Base-by-base conservation (phyloP, 2,888 invertebrate genomes). In the Eupithecia tripunctaria region DNA sequence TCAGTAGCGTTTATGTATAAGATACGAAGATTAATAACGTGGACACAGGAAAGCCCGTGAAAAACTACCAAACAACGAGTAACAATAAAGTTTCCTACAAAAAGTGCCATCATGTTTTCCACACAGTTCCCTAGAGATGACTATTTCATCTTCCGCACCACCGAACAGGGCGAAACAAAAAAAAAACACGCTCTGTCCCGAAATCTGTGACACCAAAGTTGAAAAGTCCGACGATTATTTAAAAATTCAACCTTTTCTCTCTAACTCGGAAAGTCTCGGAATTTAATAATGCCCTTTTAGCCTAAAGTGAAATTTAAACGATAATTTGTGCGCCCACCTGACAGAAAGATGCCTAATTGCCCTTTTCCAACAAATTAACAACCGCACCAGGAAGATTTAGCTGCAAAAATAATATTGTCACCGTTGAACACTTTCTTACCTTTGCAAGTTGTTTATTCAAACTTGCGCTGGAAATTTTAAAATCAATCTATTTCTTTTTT, bases 231-330 rank as follows among this genome's bases (percentile, higher is more conserved):
- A 75, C 77, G 72, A 78, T 79, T 77, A 83, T 83, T 87, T 83
- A 87, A 89, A 89, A 86, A 86, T 88, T 87, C 85, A 84, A 83
- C 85, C 84, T 86, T 86, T 86, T 84, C 85, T 84, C 80, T 84
- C 85, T 87, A 85, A 86, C 86, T 86, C 82, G 73, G 85, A 85
- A 85, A 84, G 82, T 85, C 84, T 86, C 80, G 77, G 82, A 85
- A 85, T 88, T 88, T 88, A 88, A 88, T 88, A 87, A 85, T 83
- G 82, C 79, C 79, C 79, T 82, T 83, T 84, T 80, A 80, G 72
- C 79, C 81, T 79, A 81, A 83, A 84, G 82, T 85, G 84, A 85
- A 86, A 86, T 87, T 86, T 86, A 86, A 88, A 87, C 85, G 85
- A 82, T 82, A 84, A 88, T 88, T 87, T 86, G 77, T 81, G 78